Evolutionary conservation across 2,113 vertebrate species (phyloP).

Genomic region (Amblyopsis rosae): DNA sequence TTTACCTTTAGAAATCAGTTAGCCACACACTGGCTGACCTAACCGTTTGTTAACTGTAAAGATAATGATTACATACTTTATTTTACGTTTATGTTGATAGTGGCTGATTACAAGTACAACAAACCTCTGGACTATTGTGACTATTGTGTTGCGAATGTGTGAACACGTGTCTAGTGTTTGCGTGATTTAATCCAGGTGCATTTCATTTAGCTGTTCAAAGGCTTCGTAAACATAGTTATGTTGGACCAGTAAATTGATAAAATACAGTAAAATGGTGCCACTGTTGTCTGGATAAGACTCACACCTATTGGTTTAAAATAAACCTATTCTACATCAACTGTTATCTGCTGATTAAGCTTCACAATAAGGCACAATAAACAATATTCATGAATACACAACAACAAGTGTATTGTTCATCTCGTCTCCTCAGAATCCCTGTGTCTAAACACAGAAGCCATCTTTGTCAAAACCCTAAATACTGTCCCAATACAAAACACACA

Average conservation of each 20-base stretch:
- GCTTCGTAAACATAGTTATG: constrained; percentile 42
- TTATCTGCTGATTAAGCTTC: no score
- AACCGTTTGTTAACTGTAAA: background rate
- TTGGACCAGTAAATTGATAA: constrained; percentile 21
- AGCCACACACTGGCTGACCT: background rate
- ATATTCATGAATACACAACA: background rate
- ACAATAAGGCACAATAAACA: no score
- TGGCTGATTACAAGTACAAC: background rate
- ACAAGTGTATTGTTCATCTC: background rate
- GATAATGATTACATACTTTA: background rate
- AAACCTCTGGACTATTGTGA: background rate
- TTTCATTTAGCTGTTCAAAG: constrained; percentile 28
- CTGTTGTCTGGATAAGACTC: background rate
- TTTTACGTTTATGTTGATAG: background rate
- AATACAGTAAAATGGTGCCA: constrained; percentile 19
- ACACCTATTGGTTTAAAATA: background rate
- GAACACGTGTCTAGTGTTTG: background rate
- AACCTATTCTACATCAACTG: no score
- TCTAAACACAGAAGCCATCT: no score
- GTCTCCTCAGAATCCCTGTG: background rate
- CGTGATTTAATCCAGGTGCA: background rate
- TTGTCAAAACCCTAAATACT: no score
- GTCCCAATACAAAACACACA: no score
- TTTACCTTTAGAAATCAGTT: background rate
- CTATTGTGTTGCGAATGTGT: background rate